Evolutionary conservation across 2,888 invertebrate genomes (phyloP).

Genomic region (Physocephala rufipes): DNA sequence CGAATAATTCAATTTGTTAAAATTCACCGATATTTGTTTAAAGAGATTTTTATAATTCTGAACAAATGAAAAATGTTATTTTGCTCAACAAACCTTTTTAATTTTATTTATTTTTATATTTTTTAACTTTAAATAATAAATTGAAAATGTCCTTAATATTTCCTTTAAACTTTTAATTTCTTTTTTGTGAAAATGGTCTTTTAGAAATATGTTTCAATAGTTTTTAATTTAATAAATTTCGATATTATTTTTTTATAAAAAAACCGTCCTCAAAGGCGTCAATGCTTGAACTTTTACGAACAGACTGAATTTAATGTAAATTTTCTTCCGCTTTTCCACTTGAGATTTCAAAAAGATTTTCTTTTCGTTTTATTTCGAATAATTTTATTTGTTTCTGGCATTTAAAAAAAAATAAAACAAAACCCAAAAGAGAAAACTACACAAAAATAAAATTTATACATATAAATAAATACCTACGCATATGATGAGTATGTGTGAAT

Average conservation of each 20-base stretch:
- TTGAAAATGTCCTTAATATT: neutral
- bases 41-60: neutral
- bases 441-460: no score
- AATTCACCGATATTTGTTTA: no score
- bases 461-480: no score
- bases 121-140: neutral
- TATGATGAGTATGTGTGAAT: no score
- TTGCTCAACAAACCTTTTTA: no score
- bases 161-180: neutral
- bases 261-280: constrained; percentile 30
- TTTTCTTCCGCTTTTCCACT: constrained; percentile 20
- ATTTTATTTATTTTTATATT: neutral
- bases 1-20: no score
- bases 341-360: constrained; percentile 23
- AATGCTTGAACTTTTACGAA: constrained; percentile 45
- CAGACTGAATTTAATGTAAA: constrained; percentile 42
- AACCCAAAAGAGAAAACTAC: neutral
- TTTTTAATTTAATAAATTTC: neutral
- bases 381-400: constrained; percentile 29
- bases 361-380: constrained; percentile 38
- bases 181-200: neutral
- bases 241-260: neutral
- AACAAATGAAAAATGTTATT: neutral
- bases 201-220: neutral
- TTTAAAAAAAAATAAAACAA: neutral